Evolutionary conservation across 2,113 vertebrate genomes (phyloP).

Genomic region (Pelmatolapia mariae): DNA sequence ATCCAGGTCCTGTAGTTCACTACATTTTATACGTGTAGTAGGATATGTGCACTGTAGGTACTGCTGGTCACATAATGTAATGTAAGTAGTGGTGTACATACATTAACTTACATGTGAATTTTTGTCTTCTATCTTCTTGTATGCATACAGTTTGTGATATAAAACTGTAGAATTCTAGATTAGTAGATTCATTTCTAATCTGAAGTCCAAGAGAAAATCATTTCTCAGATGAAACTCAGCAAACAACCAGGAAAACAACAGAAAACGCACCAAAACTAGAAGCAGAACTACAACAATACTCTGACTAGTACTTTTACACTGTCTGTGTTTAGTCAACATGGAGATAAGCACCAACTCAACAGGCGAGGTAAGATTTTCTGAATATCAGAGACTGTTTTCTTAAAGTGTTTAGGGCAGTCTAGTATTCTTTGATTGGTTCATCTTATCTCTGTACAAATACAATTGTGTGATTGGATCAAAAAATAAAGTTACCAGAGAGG

Average conservation of each 20-base stretch:
- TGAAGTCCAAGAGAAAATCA: not conserved
- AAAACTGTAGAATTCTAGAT: not conserved
- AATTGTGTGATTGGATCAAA: not conserved
- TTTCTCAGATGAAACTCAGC: not conserved
- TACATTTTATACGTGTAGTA: not conserved
- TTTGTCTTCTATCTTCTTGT: not conserved
- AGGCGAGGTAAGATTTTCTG: fast-evolving
- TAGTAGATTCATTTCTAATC: fast-evolving
- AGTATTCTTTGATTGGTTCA: not conserved
- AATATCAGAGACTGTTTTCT: not conserved
- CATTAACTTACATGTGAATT: not conserved
- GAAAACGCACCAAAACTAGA: fast-evolving
- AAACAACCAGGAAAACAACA: fast-evolving
- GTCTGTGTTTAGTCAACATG: not conserved
- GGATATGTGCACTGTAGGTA: not conserved
- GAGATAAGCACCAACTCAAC: not conserved
- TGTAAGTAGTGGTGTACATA: not conserved
- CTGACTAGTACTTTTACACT: not conserved
- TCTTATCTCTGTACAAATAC: not conserved
- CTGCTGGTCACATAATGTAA: not conserved
- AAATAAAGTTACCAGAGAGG: not conserved
- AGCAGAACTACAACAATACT: not conserved
- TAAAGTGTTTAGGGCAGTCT: not conserved
- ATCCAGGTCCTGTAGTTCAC: not conserved
- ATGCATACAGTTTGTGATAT: not conserved